phyloP scores from a whole-genome alignment of 2,113 vertebrate species.

The Crotalus viridis region DNA sequence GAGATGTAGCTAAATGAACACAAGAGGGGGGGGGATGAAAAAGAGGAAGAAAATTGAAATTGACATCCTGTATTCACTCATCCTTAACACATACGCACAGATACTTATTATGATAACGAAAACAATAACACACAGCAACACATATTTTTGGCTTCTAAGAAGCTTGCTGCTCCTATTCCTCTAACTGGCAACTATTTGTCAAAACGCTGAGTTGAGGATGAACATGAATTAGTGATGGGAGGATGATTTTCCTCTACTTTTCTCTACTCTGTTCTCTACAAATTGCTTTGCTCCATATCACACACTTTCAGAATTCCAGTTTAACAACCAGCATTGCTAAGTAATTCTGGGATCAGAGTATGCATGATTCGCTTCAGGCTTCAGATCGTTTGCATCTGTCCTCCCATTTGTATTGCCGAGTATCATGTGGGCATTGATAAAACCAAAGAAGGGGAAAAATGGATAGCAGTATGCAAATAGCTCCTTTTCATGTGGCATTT shows the following conservation, averaged over 20 bases:
- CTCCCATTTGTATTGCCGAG: not conserved
- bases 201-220: not conserved
- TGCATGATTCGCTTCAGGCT: not conserved
- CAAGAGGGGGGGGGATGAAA: accelerated
- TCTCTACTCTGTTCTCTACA: not conserved
- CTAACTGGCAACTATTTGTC: not conserved
- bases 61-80: not conserved
- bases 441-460: not conserved
- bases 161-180: not conserved
- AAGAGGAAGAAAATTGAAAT: not conserved
- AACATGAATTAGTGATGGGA: not conserved
- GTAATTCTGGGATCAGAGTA: not conserved
- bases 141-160: not conserved
- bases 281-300: not conserved
- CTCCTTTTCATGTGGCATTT: not conserved
- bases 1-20: not conserved
- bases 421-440: not conserved
- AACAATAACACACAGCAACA: not conserved
- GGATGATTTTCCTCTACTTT: not conserved
- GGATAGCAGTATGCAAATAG: not conserved
- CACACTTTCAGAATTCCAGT: not conserved
- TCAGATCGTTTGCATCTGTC: not conserved
- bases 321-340: not conserved
- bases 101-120: not conserved
- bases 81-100: not conserved